phyloP scores from a whole-genome alignment of 1,140 invertebrate species.

The Dolichoris vasculosae region DNA sequence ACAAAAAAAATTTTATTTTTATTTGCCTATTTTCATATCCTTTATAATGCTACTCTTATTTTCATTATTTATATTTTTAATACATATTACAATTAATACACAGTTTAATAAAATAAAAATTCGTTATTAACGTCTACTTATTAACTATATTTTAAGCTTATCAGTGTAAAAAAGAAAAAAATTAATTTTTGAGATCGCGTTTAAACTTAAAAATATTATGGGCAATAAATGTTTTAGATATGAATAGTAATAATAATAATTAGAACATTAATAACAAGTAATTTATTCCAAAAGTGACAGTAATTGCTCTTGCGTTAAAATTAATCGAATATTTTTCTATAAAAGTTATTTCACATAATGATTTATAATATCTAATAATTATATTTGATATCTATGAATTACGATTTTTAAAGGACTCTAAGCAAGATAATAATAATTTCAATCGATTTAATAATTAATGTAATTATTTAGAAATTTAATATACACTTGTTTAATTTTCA shows the following conservation, averaged over 20 bases:
- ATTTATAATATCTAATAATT: background rate
- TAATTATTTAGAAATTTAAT: background rate
- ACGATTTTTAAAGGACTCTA: background rate
- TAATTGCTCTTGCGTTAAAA: no score
- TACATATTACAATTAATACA: background rate
- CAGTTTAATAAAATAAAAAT: background rate
- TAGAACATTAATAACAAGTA: no score
- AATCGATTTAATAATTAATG: background rate
- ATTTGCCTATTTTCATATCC: slow-evolving; percentile 26
- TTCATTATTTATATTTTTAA: background rate
- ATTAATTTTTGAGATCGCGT: no score
- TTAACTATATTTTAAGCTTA: no score
- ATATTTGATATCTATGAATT: background rate
- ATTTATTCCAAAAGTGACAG: no score
- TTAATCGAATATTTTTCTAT: no score
- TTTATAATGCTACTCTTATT: background rate
- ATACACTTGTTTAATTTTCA: no score
- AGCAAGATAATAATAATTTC: background rate
- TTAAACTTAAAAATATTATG: no score
- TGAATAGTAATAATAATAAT: no score
- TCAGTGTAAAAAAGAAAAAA: no score
- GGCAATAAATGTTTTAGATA: no score
- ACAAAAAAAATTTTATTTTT: slow-evolving; percentile 30
- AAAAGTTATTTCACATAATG: no score
- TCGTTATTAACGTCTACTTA: background rate